Evolutionary conservation across 2,888 invertebrate genomes (phyloP).

Genomic region (Drosophila diplacantha): DNA sequence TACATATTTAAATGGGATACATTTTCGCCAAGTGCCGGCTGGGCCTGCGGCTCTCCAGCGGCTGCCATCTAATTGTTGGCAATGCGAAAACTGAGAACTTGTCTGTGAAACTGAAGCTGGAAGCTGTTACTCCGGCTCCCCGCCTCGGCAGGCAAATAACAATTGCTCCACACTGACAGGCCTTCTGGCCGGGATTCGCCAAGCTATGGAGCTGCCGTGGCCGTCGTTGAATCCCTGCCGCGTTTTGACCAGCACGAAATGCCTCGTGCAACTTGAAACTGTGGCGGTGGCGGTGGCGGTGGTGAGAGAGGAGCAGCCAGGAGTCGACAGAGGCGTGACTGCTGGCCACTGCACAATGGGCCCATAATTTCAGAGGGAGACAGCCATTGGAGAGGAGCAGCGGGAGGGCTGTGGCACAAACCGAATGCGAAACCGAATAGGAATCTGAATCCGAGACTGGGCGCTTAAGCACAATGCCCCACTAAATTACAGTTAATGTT

Average conservation of each 20-base stretch:
- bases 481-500: constrained; percentile 72
- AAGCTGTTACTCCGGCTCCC: constrained; percentile 20
- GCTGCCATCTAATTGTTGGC: constrained; percentile 65
- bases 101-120: constrained; percentile 41
- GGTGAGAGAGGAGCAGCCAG: not conserved
- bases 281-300: too few relatives aligned
- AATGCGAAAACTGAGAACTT: constrained; percentile 66
- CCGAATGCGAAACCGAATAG: constrained; percentile 30
- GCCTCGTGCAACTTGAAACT: constrained; percentile 68
- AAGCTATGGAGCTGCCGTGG: not conserved
- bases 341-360: constrained; percentile 53
- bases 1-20: not conserved
- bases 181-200: constrained; percentile 38
- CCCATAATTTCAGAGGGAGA: constrained; percentile 64
- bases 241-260: constrained; percentile 67
- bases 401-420: not conserved
- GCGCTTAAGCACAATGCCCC: constrained; percentile 72
- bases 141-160: constrained; percentile 58
- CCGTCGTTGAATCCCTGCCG: constrained; percentile 47
- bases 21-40: constrained; percentile 30
- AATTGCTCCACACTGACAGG: constrained; percentile 62
- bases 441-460: constrained; percentile 51
- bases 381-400: constrained; percentile 29
- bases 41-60: constrained; percentile 43
- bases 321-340: constrained; percentile 37